phyloP scores from a whole-genome alignment of 92 coral and sea anemone genomes.

The Montipora capitata region DNA sequence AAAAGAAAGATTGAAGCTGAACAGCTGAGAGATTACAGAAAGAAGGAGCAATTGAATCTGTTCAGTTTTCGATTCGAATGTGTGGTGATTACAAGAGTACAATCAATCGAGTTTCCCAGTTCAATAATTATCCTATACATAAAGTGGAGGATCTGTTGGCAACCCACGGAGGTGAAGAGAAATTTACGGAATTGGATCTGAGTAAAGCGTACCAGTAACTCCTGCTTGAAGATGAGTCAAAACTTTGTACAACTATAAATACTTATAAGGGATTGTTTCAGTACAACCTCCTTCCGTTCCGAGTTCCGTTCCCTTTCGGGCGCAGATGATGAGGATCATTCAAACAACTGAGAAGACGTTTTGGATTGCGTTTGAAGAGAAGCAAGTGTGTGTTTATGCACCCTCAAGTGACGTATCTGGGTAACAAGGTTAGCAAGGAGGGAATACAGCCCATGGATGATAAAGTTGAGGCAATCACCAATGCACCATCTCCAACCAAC shows the following conservation, averaged over 20 bases:
- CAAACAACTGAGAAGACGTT: no score
- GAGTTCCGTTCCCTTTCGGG: no score
- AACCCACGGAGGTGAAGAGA: not conserved
- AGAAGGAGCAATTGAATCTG: conserved; percentile 22
- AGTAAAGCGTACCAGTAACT: not conserved
- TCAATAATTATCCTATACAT: not conserved
- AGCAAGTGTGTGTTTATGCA: no score
- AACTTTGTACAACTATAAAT: conserved; percentile 14
- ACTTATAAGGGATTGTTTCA: no score
- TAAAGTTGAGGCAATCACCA: not conserved
- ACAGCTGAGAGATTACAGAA: conserved; percentile 60
- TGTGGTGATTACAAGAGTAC: conserved; percentile 8
- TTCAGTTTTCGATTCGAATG: not conserved
- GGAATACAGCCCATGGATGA: no score
- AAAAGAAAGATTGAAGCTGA: conserved; percentile 57
- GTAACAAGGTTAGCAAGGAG: not conserved
- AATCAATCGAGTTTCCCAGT: not conserved
- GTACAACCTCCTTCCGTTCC: no score
- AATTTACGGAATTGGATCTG: not conserved
- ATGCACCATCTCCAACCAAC: no score
- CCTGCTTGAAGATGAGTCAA: not conserved
- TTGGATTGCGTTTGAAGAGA: no score
- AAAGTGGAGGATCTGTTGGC: no score
- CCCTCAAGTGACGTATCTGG: no score
- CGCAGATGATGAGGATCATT: no score